A percentile compares a stretch with the other conserved stretches of the same genome.
phyloP scores from a whole-genome alignment of 1,140 invertebrate species.

The Dreissena polymorpha region DNA sequence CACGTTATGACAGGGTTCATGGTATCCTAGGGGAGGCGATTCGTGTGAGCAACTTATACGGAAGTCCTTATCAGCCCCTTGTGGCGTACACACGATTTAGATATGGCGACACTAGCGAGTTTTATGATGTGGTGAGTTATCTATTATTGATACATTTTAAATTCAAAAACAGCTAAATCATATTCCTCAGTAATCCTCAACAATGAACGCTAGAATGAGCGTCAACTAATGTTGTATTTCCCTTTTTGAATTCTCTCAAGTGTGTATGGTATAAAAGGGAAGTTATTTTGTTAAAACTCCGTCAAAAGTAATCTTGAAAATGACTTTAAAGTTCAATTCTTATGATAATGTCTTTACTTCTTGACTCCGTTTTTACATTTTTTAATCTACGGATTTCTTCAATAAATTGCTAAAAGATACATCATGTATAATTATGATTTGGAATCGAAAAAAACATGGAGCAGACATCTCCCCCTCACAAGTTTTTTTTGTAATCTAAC shows the following conservation, averaged over 20 bases:
- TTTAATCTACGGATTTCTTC: background rate
- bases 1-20: conserved; percentile 3
- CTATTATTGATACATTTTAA: background rate
- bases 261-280: background rate
- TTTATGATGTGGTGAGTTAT: conserved; percentile 30
- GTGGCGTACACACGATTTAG: conserved; percentile 53
- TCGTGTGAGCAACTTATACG: conserved; percentile 56
- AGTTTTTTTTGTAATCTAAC: background rate
- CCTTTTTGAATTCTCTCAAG: background rate
- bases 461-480: too few species aligned
- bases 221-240: background rate
- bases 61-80: conserved; percentile 37
- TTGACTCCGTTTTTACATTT: background rate
- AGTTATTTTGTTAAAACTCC: background rate
- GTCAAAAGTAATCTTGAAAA: background rate
- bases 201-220: background rate
- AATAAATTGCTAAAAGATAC: background rate
- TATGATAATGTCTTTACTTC: background rate
- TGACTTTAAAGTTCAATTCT: background rate
- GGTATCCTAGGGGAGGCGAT: conserved; percentile 59
- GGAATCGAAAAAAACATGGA: background rate
- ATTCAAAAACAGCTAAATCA: background rate
- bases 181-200: background rate
- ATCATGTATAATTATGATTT: background rate
- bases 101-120: conserved; percentile 24